phyloP scores from a whole-genome alignment of 1,140 invertebrate genomes.

The Camponotus vicinus region DNA sequence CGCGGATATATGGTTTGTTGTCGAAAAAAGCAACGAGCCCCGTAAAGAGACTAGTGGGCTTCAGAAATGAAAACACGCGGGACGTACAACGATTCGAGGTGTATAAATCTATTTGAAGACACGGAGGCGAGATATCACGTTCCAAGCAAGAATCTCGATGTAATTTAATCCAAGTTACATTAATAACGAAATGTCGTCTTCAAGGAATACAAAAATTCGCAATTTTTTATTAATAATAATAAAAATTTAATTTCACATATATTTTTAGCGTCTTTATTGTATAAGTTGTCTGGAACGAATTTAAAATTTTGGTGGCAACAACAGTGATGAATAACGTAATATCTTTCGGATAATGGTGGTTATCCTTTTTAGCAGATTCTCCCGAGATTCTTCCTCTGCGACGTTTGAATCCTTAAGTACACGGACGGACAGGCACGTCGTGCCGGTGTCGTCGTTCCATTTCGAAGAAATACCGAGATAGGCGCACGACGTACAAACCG shows the following conservation, averaged over 20 bases:
- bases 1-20: constrained; percentile 40
- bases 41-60: constrained; percentile 39
- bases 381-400: constrained; percentile 17
- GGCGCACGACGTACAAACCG: constrained; percentile 53
- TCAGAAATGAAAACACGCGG: constrained; percentile 38
- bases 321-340: constrained; percentile 12
- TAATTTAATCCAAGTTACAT: background rate
- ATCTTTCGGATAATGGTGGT: constrained; percentile 31
- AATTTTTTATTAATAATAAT: background rate
- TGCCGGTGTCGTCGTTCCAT: constrained; percentile 48
- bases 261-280: background rate
- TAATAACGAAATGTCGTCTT: background rate
- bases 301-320: background rate
- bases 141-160: background rate
- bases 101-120: constrained; percentile 43
- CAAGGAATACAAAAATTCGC: background rate
- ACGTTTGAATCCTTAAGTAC: constrained; percentile 42
- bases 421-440: constrained; percentile 9
- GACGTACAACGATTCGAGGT: constrained; percentile 37
- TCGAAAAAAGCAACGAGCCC: constrained; percentile 51
- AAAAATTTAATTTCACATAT: background rate
- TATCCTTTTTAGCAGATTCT: constrained; percentile 14
- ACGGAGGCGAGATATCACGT: background rate
- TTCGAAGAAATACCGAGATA: constrained; percentile 56
- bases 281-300: background rate